phyloP scores from a whole-genome alignment of 2,888 invertebrate species.

The Epirrhoe tristata region DNA sequence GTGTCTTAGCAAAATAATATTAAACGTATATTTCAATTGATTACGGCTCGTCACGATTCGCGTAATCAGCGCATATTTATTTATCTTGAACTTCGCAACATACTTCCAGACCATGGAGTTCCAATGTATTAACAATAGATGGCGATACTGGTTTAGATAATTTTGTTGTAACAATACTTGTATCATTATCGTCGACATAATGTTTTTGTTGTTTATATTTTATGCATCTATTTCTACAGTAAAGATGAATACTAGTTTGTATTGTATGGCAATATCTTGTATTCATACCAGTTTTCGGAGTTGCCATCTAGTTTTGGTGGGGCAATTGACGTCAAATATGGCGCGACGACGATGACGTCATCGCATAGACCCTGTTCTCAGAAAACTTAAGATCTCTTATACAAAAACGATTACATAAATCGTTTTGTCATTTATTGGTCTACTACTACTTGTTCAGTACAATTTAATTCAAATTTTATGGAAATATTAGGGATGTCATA shows the following conservation, averaged over 20 bases:
- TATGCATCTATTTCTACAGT: too few relatives aligned
- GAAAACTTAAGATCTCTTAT: slow-evolving; percentile 43
- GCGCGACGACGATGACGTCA: slow-evolving; percentile 73
- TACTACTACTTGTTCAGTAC: not conserved
- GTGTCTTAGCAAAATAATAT: not conserved
- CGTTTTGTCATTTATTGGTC: not conserved
- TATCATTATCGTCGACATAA: not conserved
- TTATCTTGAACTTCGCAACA: slow-evolving; percentile 8
- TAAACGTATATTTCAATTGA: not conserved
- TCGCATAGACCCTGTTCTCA: slow-evolving; percentile 50
- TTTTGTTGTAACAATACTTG: not conserved
- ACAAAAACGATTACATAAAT: not conserved
- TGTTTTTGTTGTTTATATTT: not conserved
- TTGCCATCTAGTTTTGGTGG: slow-evolving; percentile 42
- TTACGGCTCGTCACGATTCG: slow-evolving; percentile 6
- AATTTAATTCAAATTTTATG: not conserved
- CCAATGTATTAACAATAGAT: slow-evolving; percentile 52
- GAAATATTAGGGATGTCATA: not conserved
- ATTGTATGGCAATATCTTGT: not conserved
- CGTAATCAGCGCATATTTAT: slow-evolving; percentile 1
- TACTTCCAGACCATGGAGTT: slow-evolving; percentile 31
- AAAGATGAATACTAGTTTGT: not conserved
- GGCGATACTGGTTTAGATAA: slow-evolving; percentile 51
- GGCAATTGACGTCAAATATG: slow-evolving; percentile 58
- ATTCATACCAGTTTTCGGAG: not conserved